Evolutionary conservation across 2,113 vertebrate species (phyloP).

Genomic region (Danio rerio): GRCz12tu NC_133181.1:4633001-4633500

Average conservation of each 20-base stretch:
- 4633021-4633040: not conserved
- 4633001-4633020: too few relatives aligned
- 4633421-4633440: conserved; percentile 50
- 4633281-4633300: conserved; percentile 26
- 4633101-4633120: not conserved
- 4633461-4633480: conserved; percentile 16
- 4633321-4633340: not conserved
- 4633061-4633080: not conserved
- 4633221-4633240: conserved; percentile 6
- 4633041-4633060: not conserved
- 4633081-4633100: conserved; percentile 2
- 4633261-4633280: not conserved
- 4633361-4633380: conserved; percentile 32
- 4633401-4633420: conserved; percentile 47
- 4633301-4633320: not conserved
- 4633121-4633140: conserved; percentile 1
- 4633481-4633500: not conserved
- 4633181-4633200: not conserved
- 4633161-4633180: conserved; percentile 17
- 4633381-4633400: conserved; percentile 36
- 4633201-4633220: conserved; percentile 17
- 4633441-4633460: conserved; percentile 40
- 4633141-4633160: not conserved
- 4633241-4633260: not conserved
- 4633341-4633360: conserved; percentile 28